Conservation (phyloP, 1,140 invertebrate species). For the Hermetia illucens region DNA sequence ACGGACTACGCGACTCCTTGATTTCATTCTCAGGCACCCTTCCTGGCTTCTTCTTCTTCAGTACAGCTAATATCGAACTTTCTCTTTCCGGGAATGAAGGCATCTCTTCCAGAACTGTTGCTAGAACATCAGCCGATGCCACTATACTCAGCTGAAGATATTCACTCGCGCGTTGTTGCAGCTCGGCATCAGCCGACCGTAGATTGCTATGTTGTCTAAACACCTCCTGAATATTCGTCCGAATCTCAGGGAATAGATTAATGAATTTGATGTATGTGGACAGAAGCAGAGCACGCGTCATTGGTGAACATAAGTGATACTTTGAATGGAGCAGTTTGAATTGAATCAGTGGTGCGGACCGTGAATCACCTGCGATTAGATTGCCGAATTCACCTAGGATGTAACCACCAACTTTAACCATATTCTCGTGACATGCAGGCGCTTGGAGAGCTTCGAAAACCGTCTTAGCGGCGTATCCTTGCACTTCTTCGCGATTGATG, state of each 20-base stretch:
- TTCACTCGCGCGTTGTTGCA: constrained; percentile 96
- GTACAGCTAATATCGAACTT: constrained; percentile 90
- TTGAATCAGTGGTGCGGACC: constrained; percentile 90
- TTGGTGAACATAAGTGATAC: constrained; percentile 94
- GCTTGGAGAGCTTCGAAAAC: constrained; percentile 98
- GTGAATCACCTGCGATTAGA: constrained; percentile 94
- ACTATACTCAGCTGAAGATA: constrained; percentile 95
- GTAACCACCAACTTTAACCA: constrained; percentile 99
- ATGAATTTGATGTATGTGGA: constrained; percentile 99
- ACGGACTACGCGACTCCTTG: constrained; percentile 64
- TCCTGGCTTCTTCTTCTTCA: constrained; percentile 97
- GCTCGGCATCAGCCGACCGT: constrained; percentile 91
- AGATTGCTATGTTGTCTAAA: constrained; percentile 93
- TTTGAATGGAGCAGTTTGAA: constrained; percentile 96
- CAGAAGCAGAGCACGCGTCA: constrained; percentile 87
- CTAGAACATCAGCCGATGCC: constrained; percentile 91
- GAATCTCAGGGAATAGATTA: constrained; percentile 98
- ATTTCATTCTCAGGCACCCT: constrained; percentile 74
- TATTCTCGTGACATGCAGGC: constrained; percentile 99
- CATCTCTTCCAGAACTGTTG: constrained; percentile 99
- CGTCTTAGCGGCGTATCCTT: constrained; percentile 98
- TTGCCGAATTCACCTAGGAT: constrained; percentile 99
- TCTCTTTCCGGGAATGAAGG: constrained; percentile 98
- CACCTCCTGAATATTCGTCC: constrained; percentile 90
- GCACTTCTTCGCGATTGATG: constrained; percentile 97